Evolutionary conservation across 37 sponge, comb jelly and placozoan genomes (phyloP), one percentile per base, ranked within the genome.

Genomic region (Crambe crambe): DNA sequence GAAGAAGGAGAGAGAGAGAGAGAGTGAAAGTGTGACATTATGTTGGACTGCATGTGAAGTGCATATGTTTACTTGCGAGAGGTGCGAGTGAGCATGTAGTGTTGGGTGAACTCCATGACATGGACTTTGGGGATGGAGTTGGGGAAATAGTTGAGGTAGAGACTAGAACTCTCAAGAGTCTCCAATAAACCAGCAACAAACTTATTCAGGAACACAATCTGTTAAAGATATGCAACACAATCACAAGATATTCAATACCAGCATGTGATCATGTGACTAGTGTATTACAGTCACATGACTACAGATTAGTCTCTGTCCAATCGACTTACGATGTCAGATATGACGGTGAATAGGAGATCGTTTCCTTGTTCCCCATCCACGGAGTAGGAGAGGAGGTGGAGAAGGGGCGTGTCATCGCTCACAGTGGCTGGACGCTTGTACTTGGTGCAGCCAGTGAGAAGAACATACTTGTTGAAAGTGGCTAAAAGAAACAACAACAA

Each of bases 401-500:
- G 64, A 30, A 91, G 76, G 9, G 88, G 88, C 2, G 89, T 95
- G 44, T 88, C 72, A 60, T 84, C 85, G 23, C 79, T 64, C 47
- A 85, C 2, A 18, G 72, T 71, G 31, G 37, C 18, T 21, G 74
- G 80, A 65, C 77, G 21, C 57, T 72, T 34, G 67, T 42, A 32
- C 74, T 35, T 42, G 61, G 74, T 64, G 73, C 88, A 58, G 75
- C 93, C 89, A 80, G 73, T 75, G 73, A 92, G 73, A 3, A 75
- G 60, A n/a, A 92, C 88, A 77, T 92, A 92, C 60, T 51, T 42
- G 51, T 87, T 92, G 93, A 78, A 92, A 51, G 20, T 26, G 2
- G 18, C 86, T 86, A n/a, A 22, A 42, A 65, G 35, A 65, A n/a
- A 38, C 51, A 18, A 37, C 27, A 59, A 20, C 1, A 58, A 2